phyloP scores from a whole-genome alignment of 1,140 invertebrate species.

The Drusus annulatus region DNA sequence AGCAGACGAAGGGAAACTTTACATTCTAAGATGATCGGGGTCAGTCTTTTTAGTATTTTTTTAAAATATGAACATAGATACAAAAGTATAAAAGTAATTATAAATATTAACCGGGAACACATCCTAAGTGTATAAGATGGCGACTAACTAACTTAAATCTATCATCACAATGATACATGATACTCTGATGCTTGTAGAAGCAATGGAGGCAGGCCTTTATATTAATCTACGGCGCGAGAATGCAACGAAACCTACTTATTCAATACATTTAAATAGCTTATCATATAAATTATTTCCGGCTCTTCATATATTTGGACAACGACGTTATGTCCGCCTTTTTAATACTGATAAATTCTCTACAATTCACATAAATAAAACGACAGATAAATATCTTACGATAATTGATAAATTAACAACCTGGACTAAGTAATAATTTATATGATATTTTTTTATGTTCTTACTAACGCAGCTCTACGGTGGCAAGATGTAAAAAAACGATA shows the following conservation, averaged over 20 bases:
- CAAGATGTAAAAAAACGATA: constrained; percentile 45
- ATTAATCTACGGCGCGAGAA: not conserved
- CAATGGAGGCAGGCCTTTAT: constrained; percentile 18
- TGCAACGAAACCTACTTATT: constrained; percentile 21
- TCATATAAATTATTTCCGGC: constrained; percentile 43
- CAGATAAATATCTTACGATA: constrained; percentile 57
- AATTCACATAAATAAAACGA: constrained; percentile 56
- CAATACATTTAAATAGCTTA: constrained; percentile 33
- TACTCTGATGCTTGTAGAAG: constrained; percentile 14
- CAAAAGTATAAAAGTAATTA: constrained; percentile 15
- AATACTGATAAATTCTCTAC: constrained; percentile 57
- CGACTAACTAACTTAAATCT: constrained; percentile 22
- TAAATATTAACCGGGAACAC: constrained; percentile 29
- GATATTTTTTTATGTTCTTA: constrained; percentile 42
- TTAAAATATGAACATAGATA: constrained; percentile 3
- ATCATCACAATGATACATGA: constrained; percentile 37
- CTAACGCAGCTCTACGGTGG: constrained; percentile 46
- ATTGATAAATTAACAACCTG: constrained; percentile 57
- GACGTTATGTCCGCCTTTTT: constrained; percentile 38
- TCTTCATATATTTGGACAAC: constrained; percentile 48
- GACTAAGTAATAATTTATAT: constrained; percentile 54
- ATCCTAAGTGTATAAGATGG: constrained; percentile 13
- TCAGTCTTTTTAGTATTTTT: constrained; percentile 50
- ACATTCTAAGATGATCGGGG: constrained; percentile 14
- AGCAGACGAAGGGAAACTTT: constrained; percentile 14